These are phyloP conservation scores for Psittacula echo DNA, from an alignment of 2,797 vertebrate species.

Conservation along the genomic window DNA sequence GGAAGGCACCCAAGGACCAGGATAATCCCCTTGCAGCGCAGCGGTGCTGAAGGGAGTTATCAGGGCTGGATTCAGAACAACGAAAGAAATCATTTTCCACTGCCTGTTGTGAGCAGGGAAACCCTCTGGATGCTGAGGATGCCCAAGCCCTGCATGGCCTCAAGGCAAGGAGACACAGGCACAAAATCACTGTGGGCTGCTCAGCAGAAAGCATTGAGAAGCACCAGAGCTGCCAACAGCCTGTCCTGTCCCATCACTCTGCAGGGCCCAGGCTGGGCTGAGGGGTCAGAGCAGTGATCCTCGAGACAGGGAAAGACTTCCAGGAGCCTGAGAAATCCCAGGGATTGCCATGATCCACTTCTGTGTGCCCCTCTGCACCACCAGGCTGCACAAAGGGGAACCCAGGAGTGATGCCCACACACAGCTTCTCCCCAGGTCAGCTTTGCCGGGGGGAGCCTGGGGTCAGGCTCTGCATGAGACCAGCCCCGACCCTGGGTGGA, in stretches of 20 bases:
- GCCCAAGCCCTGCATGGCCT: neutral
- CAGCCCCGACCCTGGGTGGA: neutral
- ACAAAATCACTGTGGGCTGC: neutral
- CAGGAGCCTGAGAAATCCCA: neutral
- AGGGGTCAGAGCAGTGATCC: neutral
- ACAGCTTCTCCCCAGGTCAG: neutral
- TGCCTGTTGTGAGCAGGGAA: neutral
- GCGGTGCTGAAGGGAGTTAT: fast-evolving
- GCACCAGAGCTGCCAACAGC: neutral
- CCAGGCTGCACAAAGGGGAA: neutral
- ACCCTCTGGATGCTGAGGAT: neutral
- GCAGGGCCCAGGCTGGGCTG: neutral
- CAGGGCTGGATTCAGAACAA: neutral
- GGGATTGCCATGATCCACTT: neutral
- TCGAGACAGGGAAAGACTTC: neutral
- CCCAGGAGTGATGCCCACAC: neutral
- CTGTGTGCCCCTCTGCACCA: neutral
- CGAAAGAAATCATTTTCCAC: neutral
- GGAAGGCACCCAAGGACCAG: neutral
- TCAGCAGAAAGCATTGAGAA: neutral
- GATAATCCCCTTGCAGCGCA: fast-evolving
- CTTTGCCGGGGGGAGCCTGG: neutral
- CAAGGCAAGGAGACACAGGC: neutral
- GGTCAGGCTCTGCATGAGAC: fast-evolving
- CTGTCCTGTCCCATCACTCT: neutral